phyloP scores from a whole-genome alignment of 2,113 vertebrate genomes.

The Puma concolor region DNA sequence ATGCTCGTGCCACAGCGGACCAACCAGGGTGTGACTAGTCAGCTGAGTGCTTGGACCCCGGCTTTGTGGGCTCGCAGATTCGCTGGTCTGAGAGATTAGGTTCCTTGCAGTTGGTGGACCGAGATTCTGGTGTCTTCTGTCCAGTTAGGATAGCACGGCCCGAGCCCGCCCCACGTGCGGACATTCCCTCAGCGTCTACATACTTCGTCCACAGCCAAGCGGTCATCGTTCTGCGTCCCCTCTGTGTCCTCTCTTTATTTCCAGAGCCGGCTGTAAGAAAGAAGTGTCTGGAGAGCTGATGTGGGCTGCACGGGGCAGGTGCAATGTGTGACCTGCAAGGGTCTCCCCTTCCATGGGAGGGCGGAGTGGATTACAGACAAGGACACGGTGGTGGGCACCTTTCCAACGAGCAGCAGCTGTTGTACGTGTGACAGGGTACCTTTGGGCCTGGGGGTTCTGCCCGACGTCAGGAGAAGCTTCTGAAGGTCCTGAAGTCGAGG shows the following conservation, averaged over 20 bases:
- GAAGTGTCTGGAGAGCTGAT: background rate
- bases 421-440: fast-evolving
- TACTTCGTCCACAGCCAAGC: fast-evolving
- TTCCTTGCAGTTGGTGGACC: background rate
- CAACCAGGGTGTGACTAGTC: background rate
- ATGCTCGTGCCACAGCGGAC: background rate
- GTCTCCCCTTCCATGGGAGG: background rate
- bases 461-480: background rate
- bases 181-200: fast-evolving
- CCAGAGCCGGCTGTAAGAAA: background rate
- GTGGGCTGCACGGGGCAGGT: background rate
- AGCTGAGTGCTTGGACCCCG: background rate
- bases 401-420: background rate
- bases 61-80: background rate
- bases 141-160: too few relatives aligned
- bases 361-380: background rate
- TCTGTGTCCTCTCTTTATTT: background rate
- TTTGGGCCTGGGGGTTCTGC: background rate
- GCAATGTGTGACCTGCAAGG: fast-evolving
- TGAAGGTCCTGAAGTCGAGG: background rate
- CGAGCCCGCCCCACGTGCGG: background rate
- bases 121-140: background rate
- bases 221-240: fast-evolving
- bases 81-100: background rate
- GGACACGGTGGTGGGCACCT: background rate